These are phyloP conservation scores for Amiota communis DNA, from an alignment of 2,888 invertebrate species.

Conservation along the genomic window DNA sequence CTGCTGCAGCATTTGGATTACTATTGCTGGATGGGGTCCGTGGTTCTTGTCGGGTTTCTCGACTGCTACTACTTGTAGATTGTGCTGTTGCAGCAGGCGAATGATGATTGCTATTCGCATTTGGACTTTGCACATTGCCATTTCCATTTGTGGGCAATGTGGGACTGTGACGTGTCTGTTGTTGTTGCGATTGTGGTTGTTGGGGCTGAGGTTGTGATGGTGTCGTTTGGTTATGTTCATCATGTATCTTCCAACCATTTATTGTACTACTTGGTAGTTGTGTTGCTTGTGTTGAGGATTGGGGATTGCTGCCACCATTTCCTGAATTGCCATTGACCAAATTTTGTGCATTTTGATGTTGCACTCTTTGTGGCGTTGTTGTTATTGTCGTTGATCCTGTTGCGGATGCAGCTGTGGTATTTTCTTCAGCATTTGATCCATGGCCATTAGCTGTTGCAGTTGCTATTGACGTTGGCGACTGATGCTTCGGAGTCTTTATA, in stretches of 20 bases:
- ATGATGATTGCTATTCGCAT: conserved; percentile 50
- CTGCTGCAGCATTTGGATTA: conserved; percentile 38
- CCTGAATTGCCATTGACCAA: conserved; percentile 60
- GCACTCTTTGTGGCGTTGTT: conserved; percentile 45
- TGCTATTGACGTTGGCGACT: conserved; percentile 40
- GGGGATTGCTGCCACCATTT: background rate
- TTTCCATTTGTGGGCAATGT: conserved; percentile 32
- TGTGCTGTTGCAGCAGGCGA: conserved; percentile 42
- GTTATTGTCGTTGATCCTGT: conserved; percentile 49
- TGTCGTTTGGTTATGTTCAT: conserved; percentile 39
- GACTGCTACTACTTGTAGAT: conserved; percentile 34
- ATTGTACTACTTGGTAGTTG: conserved; percentile 54
- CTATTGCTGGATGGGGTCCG: conserved; percentile 30
- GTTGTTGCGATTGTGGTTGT: conserved; percentile 43
- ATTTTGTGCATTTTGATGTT: conserved; percentile 60
- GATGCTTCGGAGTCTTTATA: conserved; percentile 65
- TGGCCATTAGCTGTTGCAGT: conserved; percentile 41
- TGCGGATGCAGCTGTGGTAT: conserved; percentile 25
- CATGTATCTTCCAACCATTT: conserved; percentile 52
- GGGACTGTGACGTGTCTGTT: conserved; percentile 17
- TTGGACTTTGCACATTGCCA: conserved; percentile 59
- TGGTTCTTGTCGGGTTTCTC: conserved; percentile 37
- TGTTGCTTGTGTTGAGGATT: conserved; percentile 49
- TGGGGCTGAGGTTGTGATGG: conserved; percentile 43
- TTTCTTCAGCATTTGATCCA: conserved; percentile 37